Percentiles rank a stretch among this genome's conserved stretches.
phyloP scores from a whole-genome alignment of 1,140 invertebrate genomes.

The Medauroidea extradentata region DNA sequence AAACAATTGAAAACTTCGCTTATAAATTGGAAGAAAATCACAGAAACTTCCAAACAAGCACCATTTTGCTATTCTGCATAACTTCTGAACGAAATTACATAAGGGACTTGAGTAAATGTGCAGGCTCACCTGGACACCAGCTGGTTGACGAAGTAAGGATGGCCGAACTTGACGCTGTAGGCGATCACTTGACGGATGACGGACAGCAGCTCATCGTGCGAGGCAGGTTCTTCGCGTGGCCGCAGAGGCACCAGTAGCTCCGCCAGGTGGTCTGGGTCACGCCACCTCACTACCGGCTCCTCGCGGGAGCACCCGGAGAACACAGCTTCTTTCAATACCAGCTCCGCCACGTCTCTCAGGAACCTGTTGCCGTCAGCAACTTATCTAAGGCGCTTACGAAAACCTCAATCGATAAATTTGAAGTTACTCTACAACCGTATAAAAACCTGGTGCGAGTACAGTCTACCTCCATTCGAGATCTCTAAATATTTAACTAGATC shows the following conservation, averaged over 20 bases:
- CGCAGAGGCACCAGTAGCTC: conserved; percentile 38
- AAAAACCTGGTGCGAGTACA: too few species aligned
- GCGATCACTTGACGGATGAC: conserved; percentile 42
- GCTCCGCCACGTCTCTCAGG: conserved; percentile 33
- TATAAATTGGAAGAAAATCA: conserved; percentile 2
- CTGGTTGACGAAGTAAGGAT: conserved; percentile 52
- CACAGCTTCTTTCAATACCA: conserved; percentile 39
- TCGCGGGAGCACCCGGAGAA: conserved; percentile 34
- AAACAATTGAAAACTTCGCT: neutral
- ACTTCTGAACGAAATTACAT: too few species aligned
- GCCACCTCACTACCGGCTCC: conserved; percentile 40
- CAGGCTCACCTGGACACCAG: conserved; percentile 49
- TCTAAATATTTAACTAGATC: too few species aligned
- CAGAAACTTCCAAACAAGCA: neutral
- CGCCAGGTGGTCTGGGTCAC: conserved; percentile 34
- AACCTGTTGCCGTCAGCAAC: conserved; percentile 27
- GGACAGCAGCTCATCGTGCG: conserved; percentile 40
- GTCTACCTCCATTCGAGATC: too few species aligned
- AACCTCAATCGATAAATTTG: too few species aligned
- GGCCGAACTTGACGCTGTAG: conserved; percentile 50
- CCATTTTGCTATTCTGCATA: neutral
- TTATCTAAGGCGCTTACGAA: too few species aligned
- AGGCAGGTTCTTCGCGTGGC: conserved; percentile 34
- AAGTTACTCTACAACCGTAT: too few species aligned
- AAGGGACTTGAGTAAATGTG: conserved; percentile 21